Conservation (phyloP, 2,113 vertebrate species). For the Archocentrus centrarchus region DNA sequence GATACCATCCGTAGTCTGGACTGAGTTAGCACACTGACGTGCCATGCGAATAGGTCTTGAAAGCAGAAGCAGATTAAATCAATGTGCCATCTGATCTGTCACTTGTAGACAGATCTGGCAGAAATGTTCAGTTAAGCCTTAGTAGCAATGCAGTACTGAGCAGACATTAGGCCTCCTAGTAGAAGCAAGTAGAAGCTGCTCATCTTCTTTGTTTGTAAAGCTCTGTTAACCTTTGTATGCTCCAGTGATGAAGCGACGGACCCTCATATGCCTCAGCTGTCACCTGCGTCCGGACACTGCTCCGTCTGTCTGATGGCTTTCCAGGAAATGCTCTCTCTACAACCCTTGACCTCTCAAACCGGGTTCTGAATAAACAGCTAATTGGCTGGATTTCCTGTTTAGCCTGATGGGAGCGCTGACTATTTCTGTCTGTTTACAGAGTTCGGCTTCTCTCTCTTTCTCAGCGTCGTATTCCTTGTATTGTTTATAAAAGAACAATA, state of each 20-base stretch:
- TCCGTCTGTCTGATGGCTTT: conserved; percentile 67
- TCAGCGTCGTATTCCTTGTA: conserved; percentile 63
- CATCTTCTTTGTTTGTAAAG: conserved; percentile 50
- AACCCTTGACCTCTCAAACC: conserved; percentile 77
- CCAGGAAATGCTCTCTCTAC: conserved; percentile 82
- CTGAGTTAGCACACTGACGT: conserved; percentile 52
- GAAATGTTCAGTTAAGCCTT: conserved; percentile 30
- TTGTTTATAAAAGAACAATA: conserved; percentile 80
- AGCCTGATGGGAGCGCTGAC: conserved; percentile 80
- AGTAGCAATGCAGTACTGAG: background rate
- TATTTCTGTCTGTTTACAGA: conserved; percentile 85
- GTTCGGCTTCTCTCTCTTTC: conserved; percentile 66
- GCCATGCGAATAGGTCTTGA: conserved; percentile 45
- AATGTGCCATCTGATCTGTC: conserved; percentile 53
- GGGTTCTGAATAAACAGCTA: conserved; percentile 83
- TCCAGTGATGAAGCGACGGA: conserved; percentile 36
- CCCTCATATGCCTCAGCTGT: conserved; percentile 50
- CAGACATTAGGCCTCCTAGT: background rate
- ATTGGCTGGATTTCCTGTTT: conserved; percentile 87
- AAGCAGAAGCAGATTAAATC: conserved; percentile 50
- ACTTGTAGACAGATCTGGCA: conserved; percentile 10
- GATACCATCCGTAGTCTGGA: conserved; percentile 60
- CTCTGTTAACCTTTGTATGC: conserved; percentile 47
- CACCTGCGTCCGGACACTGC: conserved; percentile 69
- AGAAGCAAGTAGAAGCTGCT: conserved; percentile 28